A percentile compares a stretch with the other conserved stretches of the same genome.
These are phyloP conservation scores for Zoanthus gigantus DNA, from an alignment of 92 coral and sea anemone species.

Conservation along the genomic window DNA sequence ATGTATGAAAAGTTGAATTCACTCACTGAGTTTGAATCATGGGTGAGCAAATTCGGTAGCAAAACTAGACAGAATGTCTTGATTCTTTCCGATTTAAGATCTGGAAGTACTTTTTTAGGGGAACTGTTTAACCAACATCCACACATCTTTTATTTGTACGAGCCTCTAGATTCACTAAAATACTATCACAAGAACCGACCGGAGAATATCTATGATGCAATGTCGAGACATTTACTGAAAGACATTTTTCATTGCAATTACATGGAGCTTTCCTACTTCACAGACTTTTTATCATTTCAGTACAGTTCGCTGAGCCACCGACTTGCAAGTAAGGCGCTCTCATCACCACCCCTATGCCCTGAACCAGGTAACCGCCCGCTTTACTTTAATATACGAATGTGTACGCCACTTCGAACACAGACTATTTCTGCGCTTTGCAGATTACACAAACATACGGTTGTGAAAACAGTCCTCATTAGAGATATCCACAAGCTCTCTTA, in stretches of 20 bases:
- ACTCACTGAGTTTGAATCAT: slow-evolving; percentile 83
- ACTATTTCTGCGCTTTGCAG: slow-evolving; percentile 86
- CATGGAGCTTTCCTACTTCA: slow-evolving; percentile 72
- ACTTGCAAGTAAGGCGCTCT: slow-evolving; percentile 85
- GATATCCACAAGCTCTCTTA: slow-evolving; percentile 86
- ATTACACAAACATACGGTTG: slow-evolving; percentile 85
- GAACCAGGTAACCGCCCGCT: slow-evolving; percentile 58
- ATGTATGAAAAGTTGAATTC: slow-evolving; percentile 76
- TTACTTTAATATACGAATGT: slow-evolving; percentile 76
- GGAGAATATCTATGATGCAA: slow-evolving; percentile 83
- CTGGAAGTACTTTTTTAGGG: slow-evolving; percentile 92
- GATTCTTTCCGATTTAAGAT: slow-evolving; percentile 72
- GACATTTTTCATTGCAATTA: slow-evolving; percentile 92
- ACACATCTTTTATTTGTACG: slow-evolving; percentile 79
- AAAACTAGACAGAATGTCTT: slow-evolving; percentile 86
- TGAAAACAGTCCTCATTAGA: slow-evolving; percentile 78
- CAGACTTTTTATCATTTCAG: slow-evolving; percentile 87
- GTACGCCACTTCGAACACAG: slow-evolving; percentile 87
- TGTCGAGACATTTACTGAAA: slow-evolving; percentile 82
- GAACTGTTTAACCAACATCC: slow-evolving; percentile 92
- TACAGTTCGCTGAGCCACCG: slow-evolving; percentile 86
- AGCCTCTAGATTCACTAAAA: slow-evolving; percentile 81
- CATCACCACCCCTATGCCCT: slow-evolving; percentile 95
- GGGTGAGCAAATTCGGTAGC: slow-evolving; percentile 84
- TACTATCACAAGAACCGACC: slow-evolving; percentile 91